These are phyloP conservation scores for Sus scrofa DNA, from an alignment of 2,113 vertebrate genomes.

Conservation along the genomic window DNA sequence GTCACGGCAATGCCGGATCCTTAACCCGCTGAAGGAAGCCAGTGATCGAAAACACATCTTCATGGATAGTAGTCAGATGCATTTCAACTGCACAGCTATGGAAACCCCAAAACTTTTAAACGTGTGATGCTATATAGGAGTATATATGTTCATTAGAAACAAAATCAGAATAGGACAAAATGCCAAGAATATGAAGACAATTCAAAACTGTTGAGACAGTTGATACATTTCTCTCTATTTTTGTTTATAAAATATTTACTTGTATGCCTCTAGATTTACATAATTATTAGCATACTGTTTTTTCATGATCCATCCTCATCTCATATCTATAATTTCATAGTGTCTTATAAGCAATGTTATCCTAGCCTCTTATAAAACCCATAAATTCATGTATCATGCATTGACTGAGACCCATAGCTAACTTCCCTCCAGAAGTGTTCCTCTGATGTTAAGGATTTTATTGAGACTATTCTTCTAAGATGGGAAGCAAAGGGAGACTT, in stretches of 20 bases:
- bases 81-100: too few relatives aligned
- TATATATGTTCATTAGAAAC: too few relatives aligned
- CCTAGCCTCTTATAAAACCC: not conserved
- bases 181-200: not conserved
- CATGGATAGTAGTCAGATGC: too few relatives aligned
- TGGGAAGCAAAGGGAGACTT: not conserved
- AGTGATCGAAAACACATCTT: too few relatives aligned
- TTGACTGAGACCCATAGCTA: too few relatives aligned
- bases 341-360: not conserved
- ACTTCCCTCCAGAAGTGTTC: too few relatives aligned
- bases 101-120: not conserved
- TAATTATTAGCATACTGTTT: not conserved
- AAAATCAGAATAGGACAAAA: not conserved
- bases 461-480: not conserved
- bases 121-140: too few relatives aligned
- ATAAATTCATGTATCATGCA: not conserved
- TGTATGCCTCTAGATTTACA: not conserved
- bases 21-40: too few relatives aligned
- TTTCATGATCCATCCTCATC: not conserved
- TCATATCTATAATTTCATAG: not conserved
- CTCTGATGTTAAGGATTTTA: too few relatives aligned
- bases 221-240: too few relatives aligned
- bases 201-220: not conserved
- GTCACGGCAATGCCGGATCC: too few relatives aligned
- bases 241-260: not conserved